Evolutionary conservation across 2,113 vertebrate genomes (phyloP), one percentile per base, ranked within the genome.

Genomic region (Epinephelus moara): DNA sequence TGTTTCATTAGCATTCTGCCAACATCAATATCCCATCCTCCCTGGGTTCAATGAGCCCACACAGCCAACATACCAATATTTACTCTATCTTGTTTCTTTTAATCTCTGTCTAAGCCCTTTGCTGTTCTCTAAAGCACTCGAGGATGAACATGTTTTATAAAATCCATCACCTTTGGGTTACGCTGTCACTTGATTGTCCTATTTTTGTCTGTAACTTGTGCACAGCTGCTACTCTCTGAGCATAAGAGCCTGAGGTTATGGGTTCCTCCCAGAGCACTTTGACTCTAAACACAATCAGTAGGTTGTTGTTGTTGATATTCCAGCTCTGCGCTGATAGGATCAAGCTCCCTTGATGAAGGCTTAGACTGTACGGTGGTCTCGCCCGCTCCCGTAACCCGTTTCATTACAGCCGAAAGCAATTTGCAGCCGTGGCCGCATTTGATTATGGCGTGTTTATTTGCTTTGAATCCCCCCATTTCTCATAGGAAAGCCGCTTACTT

Each of bases 351-450:
- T 49, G 85, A 91, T 79, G 81, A 87, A 83, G 88, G 89, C 87
- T 89, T 70, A 84, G 77, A 59, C 88, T 55, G 50, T 7, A 55
- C 17, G 42, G 84, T 64, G 84, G 82, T 86, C 84, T 80, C 47
- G 75, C 69, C 50, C 3, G 78, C 83, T 89, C 88, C 78, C 52
- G 1, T 81, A 89, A 91, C 91, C 91, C 14, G 77, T 85, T 90
- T 88, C 85, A 89, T 88, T 88, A 87, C 83, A 84, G 75, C 87
- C 56, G 6, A 90, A 90, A 93, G 89, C 92, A 90, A 92, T 93
- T 93, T 91, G 78, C 70, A 79, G 84, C 79, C 40, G 13, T 37
- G 80, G 85, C 68, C 64, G 53, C 75, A 68, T 93, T 90, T 91
- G 90, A 92, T 93, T 88, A 88, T 27, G 40, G 3, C n/a, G 53